Evolutionary conservation across 2,888 invertebrate species (phyloP).

Genomic region (Nomada flava): DNA sequence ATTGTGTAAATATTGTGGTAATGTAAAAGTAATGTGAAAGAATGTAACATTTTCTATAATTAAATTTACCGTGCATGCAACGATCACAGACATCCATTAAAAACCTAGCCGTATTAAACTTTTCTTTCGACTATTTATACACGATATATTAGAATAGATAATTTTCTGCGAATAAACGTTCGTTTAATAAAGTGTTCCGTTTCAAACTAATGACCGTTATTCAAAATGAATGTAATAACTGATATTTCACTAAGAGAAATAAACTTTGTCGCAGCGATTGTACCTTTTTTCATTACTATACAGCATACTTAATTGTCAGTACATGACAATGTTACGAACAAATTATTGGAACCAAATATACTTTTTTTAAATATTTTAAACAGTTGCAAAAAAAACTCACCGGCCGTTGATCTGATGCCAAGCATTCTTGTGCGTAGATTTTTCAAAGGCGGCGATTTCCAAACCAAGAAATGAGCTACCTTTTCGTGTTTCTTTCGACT

Average conservation of each 20-base stretch:
- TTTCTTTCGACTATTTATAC: constrained; percentile 68
- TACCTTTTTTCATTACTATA: neutral
- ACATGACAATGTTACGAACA: neutral
- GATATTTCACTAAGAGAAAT: constrained; percentile 56
- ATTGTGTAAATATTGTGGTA: constrained; percentile 66
- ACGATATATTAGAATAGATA: constrained; percentile 47
- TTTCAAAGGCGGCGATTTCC: neutral
- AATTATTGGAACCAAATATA: neutral
- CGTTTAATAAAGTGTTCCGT: constrained; percentile 37
- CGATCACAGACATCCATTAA: constrained; percentile 70
- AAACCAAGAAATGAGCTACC: neutral
- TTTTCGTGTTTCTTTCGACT: neutral
- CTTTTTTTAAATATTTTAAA: neutral
- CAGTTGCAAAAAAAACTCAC: neutral
- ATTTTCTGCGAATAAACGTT: constrained; percentile 40
- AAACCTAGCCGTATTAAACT: constrained; percentile 48
- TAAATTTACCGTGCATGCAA: constrained; percentile 73
- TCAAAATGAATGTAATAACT: constrained; percentile 60
- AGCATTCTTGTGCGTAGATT: neutral
- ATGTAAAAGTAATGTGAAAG: constrained; percentile 67
- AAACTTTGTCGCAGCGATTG: constrained; percentile 44
- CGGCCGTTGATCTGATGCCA: neutral
- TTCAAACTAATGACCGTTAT: constrained; percentile 37
- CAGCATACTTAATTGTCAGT: neutral
- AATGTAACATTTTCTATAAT: constrained; percentile 74